A percentile compares a stretch with the other conserved stretches of the same genome.
phyloP scores from a whole-genome alignment of 2,113 vertebrate genomes.

The Dasyornis broadbenti region DNA sequence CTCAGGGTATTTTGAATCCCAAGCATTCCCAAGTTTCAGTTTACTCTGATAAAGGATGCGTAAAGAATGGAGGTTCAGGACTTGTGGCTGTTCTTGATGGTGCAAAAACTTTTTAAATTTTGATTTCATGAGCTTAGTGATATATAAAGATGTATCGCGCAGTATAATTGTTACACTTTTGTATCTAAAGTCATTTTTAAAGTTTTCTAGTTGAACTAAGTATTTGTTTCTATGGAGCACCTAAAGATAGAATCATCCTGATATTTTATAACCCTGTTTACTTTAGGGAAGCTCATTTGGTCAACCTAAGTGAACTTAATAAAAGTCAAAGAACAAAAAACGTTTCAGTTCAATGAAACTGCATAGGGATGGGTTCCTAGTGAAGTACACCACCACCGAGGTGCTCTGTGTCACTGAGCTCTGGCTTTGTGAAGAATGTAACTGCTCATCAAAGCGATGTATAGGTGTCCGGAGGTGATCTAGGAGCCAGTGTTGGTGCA shows the following conservation, averaged over 20 bases:
- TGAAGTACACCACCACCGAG: background rate
- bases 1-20: conserved; percentile 78
- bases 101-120: conserved; percentile 52
- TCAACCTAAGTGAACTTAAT: conserved; percentile 69
- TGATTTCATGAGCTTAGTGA: conserved; percentile 64
- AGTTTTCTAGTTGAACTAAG: conserved; percentile 67
- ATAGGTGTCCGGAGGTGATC: background rate
- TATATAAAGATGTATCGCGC: conserved; percentile 57
- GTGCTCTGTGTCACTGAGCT: background rate
- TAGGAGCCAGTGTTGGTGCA: background rate
- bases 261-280: conserved; percentile 61
- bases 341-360: conserved; percentile 45
- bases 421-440: background rate
- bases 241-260: conserved; percentile 58
- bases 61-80: conserved; percentile 61
- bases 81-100: conserved; percentile 57
- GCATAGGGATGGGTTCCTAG: background rate
- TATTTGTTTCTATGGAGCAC: conserved; percentile 68
- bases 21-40: conserved; percentile 62
- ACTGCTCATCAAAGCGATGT: background rate
- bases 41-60: conserved; percentile 67
- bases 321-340: conserved; percentile 65
- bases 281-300: conserved; percentile 64
- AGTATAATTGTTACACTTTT: conserved; percentile 69
- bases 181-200: conserved; percentile 69